Evolutionary conservation across 2,797 vertebrate genomes (phyloP).

Genomic region (Salmo trutta): DNA sequence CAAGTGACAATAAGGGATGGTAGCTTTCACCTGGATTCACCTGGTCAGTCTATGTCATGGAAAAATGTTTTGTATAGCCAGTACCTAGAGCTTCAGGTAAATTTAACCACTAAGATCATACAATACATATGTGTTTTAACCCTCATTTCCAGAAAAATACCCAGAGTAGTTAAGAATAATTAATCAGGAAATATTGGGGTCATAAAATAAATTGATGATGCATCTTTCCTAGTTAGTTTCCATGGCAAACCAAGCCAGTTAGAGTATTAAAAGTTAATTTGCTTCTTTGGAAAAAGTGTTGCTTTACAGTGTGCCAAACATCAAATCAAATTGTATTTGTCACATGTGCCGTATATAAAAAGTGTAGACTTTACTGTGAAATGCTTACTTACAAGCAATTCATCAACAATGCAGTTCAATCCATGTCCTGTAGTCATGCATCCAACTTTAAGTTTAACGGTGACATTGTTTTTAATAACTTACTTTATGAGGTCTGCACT

Average conservation of each 20-base stretch:
- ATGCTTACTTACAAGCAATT: too few species aligned
- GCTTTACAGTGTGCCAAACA: constrained; percentile 27
- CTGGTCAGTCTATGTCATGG: too few species aligned
- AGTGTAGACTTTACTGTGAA: too few species aligned
- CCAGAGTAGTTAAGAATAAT: background rate
- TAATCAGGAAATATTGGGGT: background rate
- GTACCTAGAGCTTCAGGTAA: too few species aligned
- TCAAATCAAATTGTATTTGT: too few species aligned
- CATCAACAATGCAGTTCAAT: background rate
- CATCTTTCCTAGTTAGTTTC: constrained; percentile 20
- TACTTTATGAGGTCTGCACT: constrained; percentile 22
- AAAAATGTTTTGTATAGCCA: too few species aligned
- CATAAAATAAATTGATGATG: constrained; percentile 13
- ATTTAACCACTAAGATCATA: too few species aligned
- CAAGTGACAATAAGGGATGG: too few species aligned
- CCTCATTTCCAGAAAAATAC: background rate
- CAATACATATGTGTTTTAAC: background rate
- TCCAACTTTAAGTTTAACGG: constrained; percentile 37
- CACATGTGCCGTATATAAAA: too few species aligned
- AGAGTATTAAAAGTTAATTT: background rate
- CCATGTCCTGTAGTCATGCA: constrained; percentile 20
- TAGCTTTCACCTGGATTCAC: too few species aligned
- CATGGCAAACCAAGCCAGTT: constrained; percentile 18
- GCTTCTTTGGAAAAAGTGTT: constrained; percentile 31
- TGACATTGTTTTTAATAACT: constrained; percentile 39